A percentile compares a stretch with the other conserved stretches of the same genome.
Evolutionary conservation across 2,888 invertebrate genomes (phyloP).

Genomic region (Sclerodermus sp.): DNA sequence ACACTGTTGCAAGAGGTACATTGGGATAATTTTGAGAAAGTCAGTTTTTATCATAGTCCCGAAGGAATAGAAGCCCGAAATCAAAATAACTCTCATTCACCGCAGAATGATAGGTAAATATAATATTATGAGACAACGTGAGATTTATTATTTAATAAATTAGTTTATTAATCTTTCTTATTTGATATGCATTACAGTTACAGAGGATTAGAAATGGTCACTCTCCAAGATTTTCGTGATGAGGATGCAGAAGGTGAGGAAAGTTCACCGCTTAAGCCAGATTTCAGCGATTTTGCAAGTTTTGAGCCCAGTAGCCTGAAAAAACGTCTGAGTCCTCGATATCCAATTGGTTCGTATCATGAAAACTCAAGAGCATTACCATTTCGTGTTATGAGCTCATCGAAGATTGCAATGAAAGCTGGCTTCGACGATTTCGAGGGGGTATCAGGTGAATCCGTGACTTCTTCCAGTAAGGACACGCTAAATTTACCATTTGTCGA

Average conservation of each 20-base stretch:
- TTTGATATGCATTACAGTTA: too few species aligned
- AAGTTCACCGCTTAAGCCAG: constrained; percentile 46
- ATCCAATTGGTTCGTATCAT: constrained; percentile 36
- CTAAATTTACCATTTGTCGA: constrained; percentile 51
- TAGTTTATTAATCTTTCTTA: too few species aligned
- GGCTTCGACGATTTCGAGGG: constrained; percentile 54
- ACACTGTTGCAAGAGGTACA: constrained; percentile 71
- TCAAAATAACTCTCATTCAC: constrained; percentile 43
- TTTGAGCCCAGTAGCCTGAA: constrained; percentile 45
- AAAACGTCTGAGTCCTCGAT: constrained; percentile 42
- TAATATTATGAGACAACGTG: not conserved
- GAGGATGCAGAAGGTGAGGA: constrained; percentile 41
- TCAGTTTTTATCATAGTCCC: constrained; percentile 68
- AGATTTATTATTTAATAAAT: not conserved
- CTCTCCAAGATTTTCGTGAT: constrained; percentile 37
- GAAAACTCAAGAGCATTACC: constrained; percentile 37
- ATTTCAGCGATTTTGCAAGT: constrained; percentile 47
- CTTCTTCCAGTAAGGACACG: constrained; percentile 48
- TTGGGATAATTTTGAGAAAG: constrained; percentile 62
- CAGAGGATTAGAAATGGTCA: constrained; percentile 45
- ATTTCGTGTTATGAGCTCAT: constrained; percentile 46
- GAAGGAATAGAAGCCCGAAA: constrained; percentile 62
- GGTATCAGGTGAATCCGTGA: constrained; percentile 44
- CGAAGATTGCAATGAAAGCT: constrained; percentile 48
- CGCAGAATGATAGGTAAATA: constrained; percentile 45